A percentile compares a stretch with the other conserved stretches of the same genome.
phyloP scores from a whole-genome alignment of 1,140 invertebrate genomes.

The Drosophila biarmipes region DNA sequence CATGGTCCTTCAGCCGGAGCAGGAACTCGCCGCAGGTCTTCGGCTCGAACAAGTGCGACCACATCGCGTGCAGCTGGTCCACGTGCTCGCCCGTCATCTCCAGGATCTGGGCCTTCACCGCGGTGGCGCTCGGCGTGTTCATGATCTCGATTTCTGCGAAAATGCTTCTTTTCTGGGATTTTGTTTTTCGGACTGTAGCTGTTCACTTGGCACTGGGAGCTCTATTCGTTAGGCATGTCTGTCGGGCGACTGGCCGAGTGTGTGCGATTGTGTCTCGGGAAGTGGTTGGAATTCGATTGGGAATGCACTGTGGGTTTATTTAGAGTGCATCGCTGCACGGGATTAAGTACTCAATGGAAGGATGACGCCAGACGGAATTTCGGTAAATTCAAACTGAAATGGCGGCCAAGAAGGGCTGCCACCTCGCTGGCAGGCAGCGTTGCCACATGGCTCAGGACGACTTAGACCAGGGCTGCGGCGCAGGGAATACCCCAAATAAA shows the following conservation, averaged over 20 bases:
- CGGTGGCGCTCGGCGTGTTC: background rate
- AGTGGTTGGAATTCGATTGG: background rate
- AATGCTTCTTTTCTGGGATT: background rate
- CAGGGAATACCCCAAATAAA: too few relatives aligned
- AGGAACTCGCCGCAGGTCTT: slow-evolving; percentile 56
- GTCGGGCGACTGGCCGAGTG: background rate
- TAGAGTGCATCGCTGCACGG: slow-evolving; percentile 15
- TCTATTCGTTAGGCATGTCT: background rate
- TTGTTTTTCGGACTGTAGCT: background rate
- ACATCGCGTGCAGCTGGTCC: slow-evolving; percentile 50
- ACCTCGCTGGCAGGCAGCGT: background rate
- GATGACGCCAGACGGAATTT: slow-evolving; percentile 12
- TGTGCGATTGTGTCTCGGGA: background rate
- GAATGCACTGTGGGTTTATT: slow-evolving; percentile 11
- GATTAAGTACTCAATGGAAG: slow-evolving; percentile 5
- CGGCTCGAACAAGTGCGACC: slow-evolving; percentile 60
- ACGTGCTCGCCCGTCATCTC: slow-evolving; percentile 50
- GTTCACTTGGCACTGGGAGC: background rate
- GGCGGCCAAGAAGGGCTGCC: slow-evolving; percentile 21
- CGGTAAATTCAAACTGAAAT: slow-evolving; percentile 36
- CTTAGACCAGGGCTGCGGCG: background rate
- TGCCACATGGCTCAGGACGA: background rate
- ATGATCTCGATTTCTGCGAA: background rate
- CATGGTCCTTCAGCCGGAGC: slow-evolving; percentile 52
- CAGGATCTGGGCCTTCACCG: slow-evolving; percentile 42